Conservation (phyloP, 2,888 invertebrate genomes). For the Cheilosia soror region DNA sequence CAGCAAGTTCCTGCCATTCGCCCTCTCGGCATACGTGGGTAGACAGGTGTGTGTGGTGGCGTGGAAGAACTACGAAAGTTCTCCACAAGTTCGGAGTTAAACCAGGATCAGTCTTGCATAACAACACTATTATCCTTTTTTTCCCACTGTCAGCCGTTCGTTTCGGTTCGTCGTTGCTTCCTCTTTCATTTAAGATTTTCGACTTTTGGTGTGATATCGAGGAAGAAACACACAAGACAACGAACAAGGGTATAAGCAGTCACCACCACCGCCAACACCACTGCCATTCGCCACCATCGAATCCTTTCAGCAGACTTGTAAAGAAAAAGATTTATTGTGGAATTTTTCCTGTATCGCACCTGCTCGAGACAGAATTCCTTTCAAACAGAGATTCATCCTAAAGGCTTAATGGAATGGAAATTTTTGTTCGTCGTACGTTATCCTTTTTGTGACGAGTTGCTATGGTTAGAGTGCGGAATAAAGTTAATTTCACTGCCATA, state of each 20-base stretch:
- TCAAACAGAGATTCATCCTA: conserved; percentile 66
- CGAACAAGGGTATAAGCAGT: conserved; percentile 10
- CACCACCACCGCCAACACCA: conserved; percentile 26
- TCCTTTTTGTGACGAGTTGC: conserved; percentile 35
- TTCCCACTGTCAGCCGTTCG: conserved; percentile 3
- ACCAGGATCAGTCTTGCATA: conserved; percentile 75
- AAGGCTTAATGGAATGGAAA: conserved; percentile 75
- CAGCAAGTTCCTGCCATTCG: conserved; percentile 21
- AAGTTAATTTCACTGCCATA: conserved; percentile 51
- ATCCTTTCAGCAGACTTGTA: conserved; percentile 71
- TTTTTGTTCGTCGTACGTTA: conserved; percentile 48
- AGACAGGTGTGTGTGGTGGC: conserved; percentile 40
- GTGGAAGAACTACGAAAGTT: conserved; percentile 56
- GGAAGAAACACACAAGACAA: conserved; percentile 53
- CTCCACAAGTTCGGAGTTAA: conserved; percentile 73
- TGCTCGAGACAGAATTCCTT: conserved; percentile 69
- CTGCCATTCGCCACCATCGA: conserved; percentile 44
- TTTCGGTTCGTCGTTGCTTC: conserved; percentile 35
- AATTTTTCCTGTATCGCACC: conserved; percentile 74
- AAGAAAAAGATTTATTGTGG: conserved; percentile 72
- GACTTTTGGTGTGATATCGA: conserved; percentile 67
- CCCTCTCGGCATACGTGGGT: conserved; percentile 10
- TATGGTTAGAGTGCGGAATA: neutral
- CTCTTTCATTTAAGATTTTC: conserved; percentile 67
- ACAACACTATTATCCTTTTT: conserved; percentile 74